Base-by-base conservation (phyloP, 2,888 invertebrate genomes). In the Drosophila maculinotata region DNA sequence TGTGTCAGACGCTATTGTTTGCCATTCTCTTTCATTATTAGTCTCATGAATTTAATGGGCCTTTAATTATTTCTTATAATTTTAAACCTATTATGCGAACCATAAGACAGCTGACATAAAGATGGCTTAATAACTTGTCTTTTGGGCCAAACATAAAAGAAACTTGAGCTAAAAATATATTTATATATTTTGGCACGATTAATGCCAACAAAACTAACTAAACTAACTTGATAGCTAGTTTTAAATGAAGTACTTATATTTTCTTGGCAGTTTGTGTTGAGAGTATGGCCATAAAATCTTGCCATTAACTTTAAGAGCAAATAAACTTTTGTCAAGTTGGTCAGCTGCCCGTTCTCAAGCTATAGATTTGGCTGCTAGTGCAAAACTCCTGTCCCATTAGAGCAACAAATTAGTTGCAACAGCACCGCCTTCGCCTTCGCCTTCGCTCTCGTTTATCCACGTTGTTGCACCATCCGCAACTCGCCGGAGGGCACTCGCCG, bases 61-160 rank as follows among this genome's bases (percentile, higher is more conserved):
- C 70, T 78, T 79, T 79, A 79, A 79, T 81, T 84, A 81, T 71
- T 71, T 84, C 67, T 56, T 70, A 81, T 74, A 74, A 70, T 80
- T 72, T 78, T 66, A 49, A 42, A 38, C 48, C 51, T 17, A 70
- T 69, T 64, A 69, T 51, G 57, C 51, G 49, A 26, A 25, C 36
- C 59, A 56, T 64, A 47, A 63, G 54, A 66, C 78, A 83, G 80
- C 76, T 78, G 83, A 66, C 49, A 64, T 12, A 5, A 33, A 33
- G 20, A 20, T 20, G 20, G 20, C n/a, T 20, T 20, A 58, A 23
- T 20, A 53, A 9, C 5, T n/a, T n/a, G n/a, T n/a, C n/a, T n/a
- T n/a, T n/a, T n/a, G n/a, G n/a, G n/a, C n/a, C n/a, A n/a, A n/a
- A n/a, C n/a, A n/a, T n/a, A 42, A 14, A 45, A 28, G 23, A 39